Base-by-base conservation (phyloP, 2,888 invertebrate genomes). In the Osedax frankpressi region DNA sequence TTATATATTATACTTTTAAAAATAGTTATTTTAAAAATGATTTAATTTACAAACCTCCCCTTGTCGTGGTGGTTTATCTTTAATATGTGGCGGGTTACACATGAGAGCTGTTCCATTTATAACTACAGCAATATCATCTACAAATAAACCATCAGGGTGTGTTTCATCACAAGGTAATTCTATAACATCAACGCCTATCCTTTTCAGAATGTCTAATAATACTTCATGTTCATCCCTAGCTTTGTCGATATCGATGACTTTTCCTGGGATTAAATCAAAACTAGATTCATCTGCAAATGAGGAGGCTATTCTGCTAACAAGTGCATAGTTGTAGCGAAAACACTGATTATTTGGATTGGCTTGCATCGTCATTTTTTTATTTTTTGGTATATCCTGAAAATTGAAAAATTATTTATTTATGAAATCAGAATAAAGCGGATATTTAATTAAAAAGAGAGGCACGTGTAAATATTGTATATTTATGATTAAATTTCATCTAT, bases 31-130 rank as follows among this genome's bases (percentile, higher is more conserved):
- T n/a, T n/a, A n/a, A n/a, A n/a, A n/a, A n/a, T n/a, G n/a, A n/a
- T n/a, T n/a, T n/a, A n/a, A n/a, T n/a, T n/a, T n/a, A n/a, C n/a
- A 71, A 79, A 86, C 93, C 89, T 94, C 93, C 82, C 90, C 89
- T 76, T 88, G 87, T 73, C 84, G 76, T 1, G 81, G 79, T 2
- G 93, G 93, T 79, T 89, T 89, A 1, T 91, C 90, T 6, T 76
- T 73, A 19, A 74, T 59, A 29, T 76, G 69, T 1, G 78, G 77
- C 19, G 80, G 80, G 71, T 79, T 80, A 19, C 82, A 81, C 75
- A 97, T 89, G 6, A 97, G 87, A 0, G 93, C 95, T 14, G 92
- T 92, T 19, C 94, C 95, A 84, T 95, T 94, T 82, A 93, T 92
- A 75, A 94, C 89, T 27, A 96, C 89, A 3, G 93, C 94, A 71